phyloP scores from a whole-genome alignment of 2,888 invertebrate species.

The Drosophila mayaguana region DNA sequence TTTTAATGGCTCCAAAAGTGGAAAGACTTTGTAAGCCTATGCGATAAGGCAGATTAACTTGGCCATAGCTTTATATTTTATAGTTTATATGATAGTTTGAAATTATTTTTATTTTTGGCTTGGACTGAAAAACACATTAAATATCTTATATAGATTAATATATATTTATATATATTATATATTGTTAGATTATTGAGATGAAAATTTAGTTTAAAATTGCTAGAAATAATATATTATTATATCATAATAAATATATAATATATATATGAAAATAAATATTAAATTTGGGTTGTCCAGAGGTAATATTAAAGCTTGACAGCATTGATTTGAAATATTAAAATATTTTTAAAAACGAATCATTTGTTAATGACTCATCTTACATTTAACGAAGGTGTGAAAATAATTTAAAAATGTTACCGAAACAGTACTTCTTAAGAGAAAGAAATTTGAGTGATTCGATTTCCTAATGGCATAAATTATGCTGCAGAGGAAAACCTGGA shows the following conservation, averaged over 20 bases:
- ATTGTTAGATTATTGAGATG: too few species aligned
- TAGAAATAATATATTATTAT: too few species aligned
- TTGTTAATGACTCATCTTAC: neutral
- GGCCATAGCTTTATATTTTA: neutral
- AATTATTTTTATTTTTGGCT: neutral
- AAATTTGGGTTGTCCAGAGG: too few species aligned
- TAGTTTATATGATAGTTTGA: neutral
- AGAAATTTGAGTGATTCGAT: neutral
- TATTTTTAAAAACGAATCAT: neutral
- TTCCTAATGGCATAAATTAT: neutral
- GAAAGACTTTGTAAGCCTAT: conserved; percentile 21
- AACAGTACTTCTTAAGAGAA: rapidly evolving
- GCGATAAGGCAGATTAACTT: conserved; percentile 31
- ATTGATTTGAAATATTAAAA: neutral
- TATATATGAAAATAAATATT: too few species aligned
- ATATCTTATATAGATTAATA: too few species aligned
- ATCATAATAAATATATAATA: too few species aligned
- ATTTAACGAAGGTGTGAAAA: neutral
- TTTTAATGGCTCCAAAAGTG: conserved; percentile 22
- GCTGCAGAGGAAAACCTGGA: too few species aligned
- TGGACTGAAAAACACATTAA: too few species aligned
- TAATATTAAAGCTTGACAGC: too few species aligned
- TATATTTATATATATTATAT: too few species aligned
- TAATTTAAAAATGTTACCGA: neutral
- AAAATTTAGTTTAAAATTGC: too few species aligned